Evolutionary conservation across 2,113 vertebrate genomes (phyloP), one percentile per base, ranked within the genome.

Genomic region (Dromiciops gliroides): DNA sequence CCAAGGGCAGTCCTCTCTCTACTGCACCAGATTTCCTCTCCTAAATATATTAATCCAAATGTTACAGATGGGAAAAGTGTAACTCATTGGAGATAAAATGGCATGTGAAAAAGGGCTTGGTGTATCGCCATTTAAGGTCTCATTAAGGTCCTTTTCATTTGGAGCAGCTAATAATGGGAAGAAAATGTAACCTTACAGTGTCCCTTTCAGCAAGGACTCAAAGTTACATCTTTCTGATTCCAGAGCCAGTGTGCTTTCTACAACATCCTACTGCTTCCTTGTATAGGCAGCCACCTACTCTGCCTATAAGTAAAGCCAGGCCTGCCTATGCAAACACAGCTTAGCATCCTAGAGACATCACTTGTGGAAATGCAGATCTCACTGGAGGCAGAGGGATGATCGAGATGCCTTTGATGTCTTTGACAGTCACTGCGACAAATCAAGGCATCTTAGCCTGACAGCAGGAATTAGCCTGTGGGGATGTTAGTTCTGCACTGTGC

Each of bases 381-480:
- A 83, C 67, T 83, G 67, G 60, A n/a, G 22, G 26, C 51, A 44
- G 50, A 92, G 47, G 75, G 51, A 91, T 93, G 94, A 96, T 91
- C 95, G 93, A 28, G 95, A 47, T 0, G 0, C 67, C 90, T 96
- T 37, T 90, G 75, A 14, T 56, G 90, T 89, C 94, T 96, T 96
- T 94, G 95, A 93, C 94, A 92, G 92, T 95, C 60, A 24, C 90
- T 96, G 67, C 67, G 22, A 67, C 89, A 94, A 96, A 97, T 97
- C 96, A 96, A 94, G 95, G 94, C 91, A 89, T 94, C 49, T 12
- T 92, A 95, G 95, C 50, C 94, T 97, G 96, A 96, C 97, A 97
- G 94, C 90, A 92, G 94, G 96, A 97, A 96, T 97, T 95, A 96
- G 95, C 75, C 95, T 50, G 47, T 95, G 92, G 94, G 67, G 91